Evolutionary conservation across 2,113 vertebrate species (phyloP), one percentile per base, ranked within the genome.

Genomic region (Micromys minutus): DNA sequence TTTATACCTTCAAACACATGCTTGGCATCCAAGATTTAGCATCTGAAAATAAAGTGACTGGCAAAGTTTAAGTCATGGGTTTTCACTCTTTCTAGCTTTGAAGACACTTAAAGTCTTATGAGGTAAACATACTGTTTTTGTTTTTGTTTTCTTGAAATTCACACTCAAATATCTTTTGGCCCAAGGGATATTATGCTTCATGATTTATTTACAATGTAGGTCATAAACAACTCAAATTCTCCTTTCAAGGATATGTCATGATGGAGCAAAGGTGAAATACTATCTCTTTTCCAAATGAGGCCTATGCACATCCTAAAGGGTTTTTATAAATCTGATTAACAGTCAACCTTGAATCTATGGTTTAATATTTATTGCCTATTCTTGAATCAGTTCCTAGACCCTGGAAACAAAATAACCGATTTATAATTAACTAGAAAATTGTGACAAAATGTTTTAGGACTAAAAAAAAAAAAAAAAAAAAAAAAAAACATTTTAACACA

Each of bases 281-380:
- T 86, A 83, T 57, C 19, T 80, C 9, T 55, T 96, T 88, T 69
- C 26, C 19, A 87, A 93, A 69, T 16, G 5, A 19, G 52, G 79
- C 6, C 39, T 22, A 57, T 45, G 1, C 61, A 10, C 86, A 93
- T 88, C n/a, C 19, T 74, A 84, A 90, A 91, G 1, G 3, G 36
- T 77, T 63, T 45, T 55, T 59, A 67, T 65, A 76, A 89, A 72
- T 85, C 21, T 86, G 72, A 94, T 77, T 61, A 77, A 42, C 76
- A 67, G 29, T 5, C 22, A 76, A 83, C 31, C 24, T 93, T 96
- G 29, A 95, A 84, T 89, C 89, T 26, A 77, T 55, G 63, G 13
- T 87, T 92, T 89, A 90, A 72, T 77, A 74, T 95, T 95, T 90
- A 59, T 92, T 74, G 13, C 24, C 67, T 84, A 42, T 74, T 57